Evolutionary conservation across 2,113 vertebrate species (phyloP), one percentile per base, ranked within the genome.

Genomic region (Mohoua ochrocephala): DNA sequence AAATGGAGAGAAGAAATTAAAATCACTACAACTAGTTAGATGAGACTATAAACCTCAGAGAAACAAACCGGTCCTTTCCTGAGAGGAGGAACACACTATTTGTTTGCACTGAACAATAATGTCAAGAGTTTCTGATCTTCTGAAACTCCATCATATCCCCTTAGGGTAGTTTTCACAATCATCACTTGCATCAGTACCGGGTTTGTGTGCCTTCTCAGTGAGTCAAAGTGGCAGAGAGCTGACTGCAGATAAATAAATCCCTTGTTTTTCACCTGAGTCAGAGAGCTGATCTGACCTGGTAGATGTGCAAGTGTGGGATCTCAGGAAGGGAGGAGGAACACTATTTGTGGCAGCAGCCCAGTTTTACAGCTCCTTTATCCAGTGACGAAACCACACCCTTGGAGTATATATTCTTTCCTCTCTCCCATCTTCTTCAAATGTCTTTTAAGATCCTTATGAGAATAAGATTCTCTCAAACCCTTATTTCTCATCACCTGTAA

Each of bases 231-330:
- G 9, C 35, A 91, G 44, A 84, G 31, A 93, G 56, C 57, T 91
- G 90, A 91, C 78, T 85, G 28, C 54, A 84, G 88, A 83, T 74
- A 74, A 95, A 90, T 84, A 91, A 86, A 80, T 54, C 45, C 37
- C 54, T 77, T 84, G 50, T 73, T 92, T 94, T 91, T 67, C 39
- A 74, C 85, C 88, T 96, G 85, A 95, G 67, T 83, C 90, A 96
- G 81, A 76, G 37, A 76, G 54, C 1, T 86, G 64, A 70, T 86
- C 79, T 92, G 60, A 41, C 68, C 86, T 77, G 24, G 89, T 69
- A 80, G 59, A 49, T 33, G 45, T 77, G 41, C 45, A 83, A 85
- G 17, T 61, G 50, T 1, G 3, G 67, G 31, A 90, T 74, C 70
- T 88, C 70, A 87, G 53, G 45, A 88, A 83, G 67, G 75, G 68